Evolutionary conservation across 2,797 vertebrate genomes (phyloP).

Genomic region (Mus minutoides): DNA sequence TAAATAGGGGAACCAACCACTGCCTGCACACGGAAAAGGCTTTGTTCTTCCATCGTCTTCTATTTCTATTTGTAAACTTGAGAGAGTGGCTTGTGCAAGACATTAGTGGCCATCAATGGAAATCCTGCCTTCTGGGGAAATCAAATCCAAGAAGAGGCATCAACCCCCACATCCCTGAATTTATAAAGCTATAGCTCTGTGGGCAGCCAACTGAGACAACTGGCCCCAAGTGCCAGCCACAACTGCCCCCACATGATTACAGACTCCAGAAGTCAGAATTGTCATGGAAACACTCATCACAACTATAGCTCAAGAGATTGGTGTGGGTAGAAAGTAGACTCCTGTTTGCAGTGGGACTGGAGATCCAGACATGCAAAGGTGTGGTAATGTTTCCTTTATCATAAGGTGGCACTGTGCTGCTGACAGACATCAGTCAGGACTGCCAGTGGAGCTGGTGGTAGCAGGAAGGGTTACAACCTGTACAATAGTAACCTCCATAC

Average conservation of each 20-base stretch:
- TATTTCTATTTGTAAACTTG: not conserved
- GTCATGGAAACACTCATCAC: constrained; percentile 63
- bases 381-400: not conserved
- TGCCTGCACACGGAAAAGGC: not conserved
- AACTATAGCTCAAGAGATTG: constrained; percentile 30
- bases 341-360: not conserved
- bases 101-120: not conserved
- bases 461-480: not conserved
- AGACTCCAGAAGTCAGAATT: constrained; percentile 56
- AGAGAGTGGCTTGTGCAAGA: not conserved
- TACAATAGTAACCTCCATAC: not conserved
- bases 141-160: not conserved
- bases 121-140: not conserved
- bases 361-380: not conserved
- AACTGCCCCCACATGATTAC: constrained; percentile 29
- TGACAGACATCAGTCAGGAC: not conserved
- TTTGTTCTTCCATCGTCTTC: constrained; percentile 28
- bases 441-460: not conserved
- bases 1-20: constrained; percentile 7
- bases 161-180: not conserved
- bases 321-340: not conserved
- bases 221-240: not conserved
- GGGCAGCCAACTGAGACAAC: not conserved
- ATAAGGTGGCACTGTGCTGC: not conserved
- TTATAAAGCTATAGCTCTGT: not conserved